A percentile compares a stretch with the other conserved stretches of the same genome.
Evolutionary conservation across 2,888 invertebrate genomes (phyloP).

Genomic region (Euzophera pinguis): DNA sequence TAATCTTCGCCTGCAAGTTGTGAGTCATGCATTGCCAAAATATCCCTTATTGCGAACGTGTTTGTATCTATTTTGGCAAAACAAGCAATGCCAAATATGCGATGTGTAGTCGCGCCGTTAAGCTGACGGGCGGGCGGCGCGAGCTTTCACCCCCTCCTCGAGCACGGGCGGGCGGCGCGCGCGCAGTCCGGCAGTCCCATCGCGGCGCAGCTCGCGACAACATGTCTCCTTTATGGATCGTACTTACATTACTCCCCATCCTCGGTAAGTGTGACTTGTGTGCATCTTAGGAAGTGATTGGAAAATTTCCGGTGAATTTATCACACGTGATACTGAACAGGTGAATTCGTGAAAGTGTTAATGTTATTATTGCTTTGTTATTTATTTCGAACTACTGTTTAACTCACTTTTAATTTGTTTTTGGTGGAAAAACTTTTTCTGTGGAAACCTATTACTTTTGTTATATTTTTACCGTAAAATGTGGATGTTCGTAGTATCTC

Average conservation of each 20-base stretch:
- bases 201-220: slow-evolving; percentile 69
- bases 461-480: too few relatives aligned
- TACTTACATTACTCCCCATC: slow-evolving; percentile 70
- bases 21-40: too few relatives aligned
- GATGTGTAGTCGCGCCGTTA: too few relatives aligned
- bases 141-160: slow-evolving; percentile 53
- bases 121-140: slow-evolving; percentile 58
- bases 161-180: slow-evolving; percentile 47
- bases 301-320: slow-evolving; percentile 12
- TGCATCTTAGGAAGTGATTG: slow-evolving; percentile 32
- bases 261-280: slow-evolving; percentile 65
- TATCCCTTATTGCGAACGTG: too few relatives aligned
- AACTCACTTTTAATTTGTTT: not conserved
- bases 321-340: not conserved
- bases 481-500: too few relatives aligned
- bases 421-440: too few relatives aligned
- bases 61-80: too few relatives aligned
- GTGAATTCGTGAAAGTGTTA: slow-evolving; percentile 2
- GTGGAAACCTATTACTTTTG: too few relatives aligned
- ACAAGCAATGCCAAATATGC: too few relatives aligned
- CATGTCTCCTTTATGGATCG: slow-evolving; percentile 74
- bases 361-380: not conserved
- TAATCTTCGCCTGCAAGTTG: too few relatives aligned
- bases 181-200: slow-evolving; percentile 54
- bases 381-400: not conserved